Evolutionary conservation across 2,888 invertebrate species (phyloP).

Genomic region (Drosophila borealis): DNA sequence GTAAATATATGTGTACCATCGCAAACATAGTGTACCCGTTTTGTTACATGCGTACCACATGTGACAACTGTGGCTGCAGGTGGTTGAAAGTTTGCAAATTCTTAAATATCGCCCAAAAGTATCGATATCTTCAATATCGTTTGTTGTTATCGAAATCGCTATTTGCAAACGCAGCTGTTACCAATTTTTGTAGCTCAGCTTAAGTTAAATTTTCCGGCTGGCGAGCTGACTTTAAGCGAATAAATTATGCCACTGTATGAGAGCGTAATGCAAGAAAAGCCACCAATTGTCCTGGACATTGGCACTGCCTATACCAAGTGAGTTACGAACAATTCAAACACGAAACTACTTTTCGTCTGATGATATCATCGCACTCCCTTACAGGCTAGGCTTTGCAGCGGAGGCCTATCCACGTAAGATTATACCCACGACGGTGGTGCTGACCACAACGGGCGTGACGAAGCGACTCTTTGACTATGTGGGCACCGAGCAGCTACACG

Average conservation of each 20-base stretch:
- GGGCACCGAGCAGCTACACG: conserved; percentile 90
- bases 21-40: no score
- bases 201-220: conserved; percentile 1
- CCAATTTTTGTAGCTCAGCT: conserved; percentile 14
- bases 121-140: conserved; percentile 13
- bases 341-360: conserved; percentile 3
- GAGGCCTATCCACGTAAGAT: conserved; percentile 95
- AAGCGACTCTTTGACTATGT: conserved; percentile 89
- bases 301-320: conserved; percentile 97
- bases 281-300: conserved; percentile 95
- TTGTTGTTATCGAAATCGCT: conserved; percentile 12
- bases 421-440: conserved; percentile 91
- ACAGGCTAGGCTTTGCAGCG: conserved; percentile 95
- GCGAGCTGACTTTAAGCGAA: background rate
- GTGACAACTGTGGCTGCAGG: no score
- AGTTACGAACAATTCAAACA: conserved; percentile 72
- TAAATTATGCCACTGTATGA: conserved; percentile 91
- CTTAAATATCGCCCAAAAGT: background rate
- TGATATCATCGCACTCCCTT: conserved; percentile 72
- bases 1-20: no score
- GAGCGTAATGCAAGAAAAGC: conserved; percentile 93
- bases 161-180: conserved; percentile 24
- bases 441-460: conserved; percentile 87
- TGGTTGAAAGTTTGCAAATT: no score
- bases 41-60: background rate